Conservation (phyloP, 2,797 vertebrate species). For the Sitta carolinensis region DNA sequence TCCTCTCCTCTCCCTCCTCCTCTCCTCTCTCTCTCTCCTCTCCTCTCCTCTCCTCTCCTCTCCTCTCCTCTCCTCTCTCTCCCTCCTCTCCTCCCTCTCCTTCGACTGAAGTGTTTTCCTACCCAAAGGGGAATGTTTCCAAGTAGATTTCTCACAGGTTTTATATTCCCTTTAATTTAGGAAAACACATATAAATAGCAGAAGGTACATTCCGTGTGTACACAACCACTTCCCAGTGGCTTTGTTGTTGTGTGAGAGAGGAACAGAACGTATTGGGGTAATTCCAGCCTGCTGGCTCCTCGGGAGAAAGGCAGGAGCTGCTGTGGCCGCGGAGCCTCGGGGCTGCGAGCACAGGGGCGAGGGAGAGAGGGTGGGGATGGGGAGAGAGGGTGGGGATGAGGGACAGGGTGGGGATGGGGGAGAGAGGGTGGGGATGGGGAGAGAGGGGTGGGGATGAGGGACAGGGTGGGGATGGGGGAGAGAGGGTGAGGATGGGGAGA, state of each 20-base stretch:
- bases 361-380: fast-evolving
- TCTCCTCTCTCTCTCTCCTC: too few species aligned
- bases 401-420: fast-evolving
- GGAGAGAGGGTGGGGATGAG: not conserved
- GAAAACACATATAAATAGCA: constrained; percentile 43
- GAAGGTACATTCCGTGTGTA: not conserved
- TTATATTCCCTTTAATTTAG: constrained; percentile 25
- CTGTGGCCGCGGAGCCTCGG: not conserved
- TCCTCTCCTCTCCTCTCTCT: not conserved
- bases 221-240: not conserved
- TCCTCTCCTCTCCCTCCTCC: too few species aligned
- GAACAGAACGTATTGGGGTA: not conserved
- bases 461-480: too few species aligned
- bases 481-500: too few species aligned
- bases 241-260: not conserved
- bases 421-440: fast-evolving
- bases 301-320: fast-evolving
- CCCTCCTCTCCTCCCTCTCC: not conserved
- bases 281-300: not conserved
- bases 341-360: fast-evolving
- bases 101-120: not conserved
- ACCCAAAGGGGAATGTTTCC: not conserved
- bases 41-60: too few species aligned
- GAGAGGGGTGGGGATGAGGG: too few species aligned
- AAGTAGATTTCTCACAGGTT: constrained; percentile 34